phyloP scores from a whole-genome alignment of 2,797 vertebrate species.

The Holocentrus rufus region DNA sequence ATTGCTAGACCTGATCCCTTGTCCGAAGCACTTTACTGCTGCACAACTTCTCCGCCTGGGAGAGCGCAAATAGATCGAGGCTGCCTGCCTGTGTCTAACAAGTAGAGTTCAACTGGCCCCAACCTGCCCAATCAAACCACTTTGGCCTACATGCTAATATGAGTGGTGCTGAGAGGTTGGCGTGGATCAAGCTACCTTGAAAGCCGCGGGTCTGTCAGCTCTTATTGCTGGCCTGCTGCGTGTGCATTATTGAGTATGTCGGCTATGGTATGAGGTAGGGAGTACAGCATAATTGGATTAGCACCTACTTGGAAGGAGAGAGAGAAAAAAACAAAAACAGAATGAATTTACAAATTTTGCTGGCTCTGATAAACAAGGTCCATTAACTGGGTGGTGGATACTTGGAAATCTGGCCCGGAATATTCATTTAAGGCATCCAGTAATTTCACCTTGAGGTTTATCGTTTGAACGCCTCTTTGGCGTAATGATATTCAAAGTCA shows the following conservation, averaged over 20 bases:
- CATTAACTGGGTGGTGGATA: not conserved
- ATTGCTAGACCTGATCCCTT: slow-evolving; percentile 47
- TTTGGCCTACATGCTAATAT: slow-evolving; percentile 60
- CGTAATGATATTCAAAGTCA: not conserved
- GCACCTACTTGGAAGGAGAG: slow-evolving; percentile 19
- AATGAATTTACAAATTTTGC: not conserved
- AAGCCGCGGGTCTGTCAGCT: slow-evolving; percentile 28
- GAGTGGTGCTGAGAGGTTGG: slow-evolving; percentile 46
- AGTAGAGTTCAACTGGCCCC: slow-evolving; percentile 37
- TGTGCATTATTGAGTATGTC: slow-evolving; percentile 41
- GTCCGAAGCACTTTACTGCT: slow-evolving; percentile 43
- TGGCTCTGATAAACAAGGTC: not conserved
- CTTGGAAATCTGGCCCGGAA: no score
- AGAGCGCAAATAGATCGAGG: slow-evolving; percentile 36
- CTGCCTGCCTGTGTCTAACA: slow-evolving; percentile 42
- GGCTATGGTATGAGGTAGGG: slow-evolving; percentile 30
- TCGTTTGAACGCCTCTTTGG: not conserved
- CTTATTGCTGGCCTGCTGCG: slow-evolving; percentile 30
- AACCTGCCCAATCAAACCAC: slow-evolving; percentile 30
- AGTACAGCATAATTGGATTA: slow-evolving; percentile 41
- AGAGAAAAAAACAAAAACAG: slow-evolving; percentile 4
- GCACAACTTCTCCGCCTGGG: slow-evolving; percentile 37
- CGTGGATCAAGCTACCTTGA: slow-evolving; percentile 52
- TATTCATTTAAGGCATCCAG: no score
- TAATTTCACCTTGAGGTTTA: slow-evolving; percentile 1